Percentiles rank a stretch among this genome's conserved stretches.
phyloP scores from a whole-genome alignment of 2,888 invertebrate genomes.

The Platycheirus albimanus region DNA sequence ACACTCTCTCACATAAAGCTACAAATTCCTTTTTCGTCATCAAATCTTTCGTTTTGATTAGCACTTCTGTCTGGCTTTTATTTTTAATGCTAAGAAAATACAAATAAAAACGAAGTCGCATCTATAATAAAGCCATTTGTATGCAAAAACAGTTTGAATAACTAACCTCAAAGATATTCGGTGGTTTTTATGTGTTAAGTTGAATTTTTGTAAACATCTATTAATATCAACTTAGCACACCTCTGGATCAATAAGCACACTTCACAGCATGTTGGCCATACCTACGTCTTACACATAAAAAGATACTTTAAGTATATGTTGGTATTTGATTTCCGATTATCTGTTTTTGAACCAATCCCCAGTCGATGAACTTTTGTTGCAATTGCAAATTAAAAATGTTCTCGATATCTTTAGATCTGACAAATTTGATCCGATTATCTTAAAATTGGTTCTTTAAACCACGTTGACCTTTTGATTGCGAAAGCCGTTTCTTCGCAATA shows the following conservation, averaged over 20 bases:
- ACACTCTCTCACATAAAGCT: no score
- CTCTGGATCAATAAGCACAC: constrained; percentile 16
- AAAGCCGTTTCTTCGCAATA: constrained; percentile 3
- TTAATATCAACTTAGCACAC: constrained; percentile 23
- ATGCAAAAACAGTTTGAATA: constrained; percentile 34
- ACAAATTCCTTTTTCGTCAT: no score
- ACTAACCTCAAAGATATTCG: not conserved
- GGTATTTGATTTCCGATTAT: not conserved
- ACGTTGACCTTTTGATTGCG: not conserved
- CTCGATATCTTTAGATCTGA: not conserved
- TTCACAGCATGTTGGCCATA: constrained; percentile 9
- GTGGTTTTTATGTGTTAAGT: not conserved
- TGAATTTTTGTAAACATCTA: constrained; percentile 13
- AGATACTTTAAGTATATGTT: not conserved
- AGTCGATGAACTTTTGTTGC: not conserved
- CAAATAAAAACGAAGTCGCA: no score
- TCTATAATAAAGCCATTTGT: constrained; percentile 35
- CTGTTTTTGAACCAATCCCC: constrained; percentile 15
- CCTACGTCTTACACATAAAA: not conserved
- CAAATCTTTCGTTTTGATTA: no score
- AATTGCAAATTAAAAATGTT: not conserved
- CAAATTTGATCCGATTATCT: not conserved
- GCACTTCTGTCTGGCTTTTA: no score
- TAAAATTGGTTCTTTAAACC: not conserved
- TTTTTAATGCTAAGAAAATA: no score